These are phyloP conservation scores for Acanthornis magna DNA, from an alignment of 2,797 vertebrate genomes.

Conservation along the genomic window DNA sequence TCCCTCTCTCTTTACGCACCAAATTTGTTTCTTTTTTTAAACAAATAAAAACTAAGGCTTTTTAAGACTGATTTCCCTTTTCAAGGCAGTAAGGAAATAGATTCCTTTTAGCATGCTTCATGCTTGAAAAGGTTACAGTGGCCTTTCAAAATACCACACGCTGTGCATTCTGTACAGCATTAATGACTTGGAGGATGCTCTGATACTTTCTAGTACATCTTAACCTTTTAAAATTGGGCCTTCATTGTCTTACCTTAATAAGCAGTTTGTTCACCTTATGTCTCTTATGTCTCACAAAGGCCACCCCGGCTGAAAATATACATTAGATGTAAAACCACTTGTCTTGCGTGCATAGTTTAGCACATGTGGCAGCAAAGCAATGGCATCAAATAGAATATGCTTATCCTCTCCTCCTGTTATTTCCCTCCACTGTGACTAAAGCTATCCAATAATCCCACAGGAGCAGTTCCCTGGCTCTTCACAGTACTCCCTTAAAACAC, in stretches of 20 bases:
- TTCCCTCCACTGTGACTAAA: neutral
- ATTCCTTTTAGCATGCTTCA: constrained; percentile 75
- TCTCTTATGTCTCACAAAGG: constrained; percentile 74
- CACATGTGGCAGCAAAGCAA: neutral
- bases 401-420: neutral
- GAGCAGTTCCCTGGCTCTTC: neutral
- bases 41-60: constrained; percentile 68
- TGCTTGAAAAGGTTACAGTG: constrained; percentile 82
- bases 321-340: constrained; percentile 60
- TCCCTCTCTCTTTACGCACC: constrained; percentile 41
- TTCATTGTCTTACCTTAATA: constrained; percentile 81
- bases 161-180: constrained; percentile 68
- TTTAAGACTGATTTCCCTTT: constrained; percentile 63
- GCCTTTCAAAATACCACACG: constrained; percentile 82
- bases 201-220: constrained; percentile 77
- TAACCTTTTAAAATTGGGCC: constrained; percentile 80
- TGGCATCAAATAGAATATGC: neutral
- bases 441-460: neutral
- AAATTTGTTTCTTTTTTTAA: constrained; percentile 61
- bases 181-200: constrained; percentile 76
- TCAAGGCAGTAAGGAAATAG: constrained; percentile 70
- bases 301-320: constrained; percentile 62
- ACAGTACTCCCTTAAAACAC: neutral
- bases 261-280: constrained; percentile 81
- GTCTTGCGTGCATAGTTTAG: neutral